phyloP scores from a whole-genome alignment of 2,888 invertebrate genomes.

The Eristalinus aeneus region DNA sequence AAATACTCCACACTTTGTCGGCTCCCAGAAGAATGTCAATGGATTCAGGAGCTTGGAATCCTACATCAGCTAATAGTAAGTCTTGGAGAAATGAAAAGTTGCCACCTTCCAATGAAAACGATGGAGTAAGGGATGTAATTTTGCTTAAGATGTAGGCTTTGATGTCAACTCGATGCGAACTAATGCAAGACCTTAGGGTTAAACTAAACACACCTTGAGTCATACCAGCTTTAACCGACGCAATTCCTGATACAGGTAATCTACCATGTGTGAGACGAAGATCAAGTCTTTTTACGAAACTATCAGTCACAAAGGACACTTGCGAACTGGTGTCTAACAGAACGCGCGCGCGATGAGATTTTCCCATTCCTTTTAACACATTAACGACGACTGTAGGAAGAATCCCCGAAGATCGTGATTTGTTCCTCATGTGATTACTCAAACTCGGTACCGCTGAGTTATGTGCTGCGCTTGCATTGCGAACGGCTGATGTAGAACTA shows the following conservation, averaged over 20 bases:
- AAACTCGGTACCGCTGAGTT: not conserved
- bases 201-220: not conserved
- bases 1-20: not conserved
- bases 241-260: too few species aligned
- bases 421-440: not conserved
- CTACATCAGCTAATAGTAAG: not conserved
- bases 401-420: not conserved
- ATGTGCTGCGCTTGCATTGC: too few species aligned
- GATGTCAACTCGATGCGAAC: not conserved
- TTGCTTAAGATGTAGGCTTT: not conserved
- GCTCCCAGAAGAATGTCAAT: not conserved
- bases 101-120: not conserved
- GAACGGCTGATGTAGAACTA: not conserved
- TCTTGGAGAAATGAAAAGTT: not conserved
- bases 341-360: too few species aligned
- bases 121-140: not conserved
- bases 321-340: too few species aligned
- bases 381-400: not conserved
- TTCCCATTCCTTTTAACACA: not conserved
- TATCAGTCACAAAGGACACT: too few species aligned
- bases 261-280: too few species aligned
- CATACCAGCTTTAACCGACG: not conserved
- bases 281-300: too few species aligned
- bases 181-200: not conserved
- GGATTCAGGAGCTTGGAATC: too few species aligned